Evolutionary conservation across 2,888 invertebrate genomes (phyloP), one percentile per base, ranked within the genome.

Genomic region (Agonum fuliginosum): DNA sequence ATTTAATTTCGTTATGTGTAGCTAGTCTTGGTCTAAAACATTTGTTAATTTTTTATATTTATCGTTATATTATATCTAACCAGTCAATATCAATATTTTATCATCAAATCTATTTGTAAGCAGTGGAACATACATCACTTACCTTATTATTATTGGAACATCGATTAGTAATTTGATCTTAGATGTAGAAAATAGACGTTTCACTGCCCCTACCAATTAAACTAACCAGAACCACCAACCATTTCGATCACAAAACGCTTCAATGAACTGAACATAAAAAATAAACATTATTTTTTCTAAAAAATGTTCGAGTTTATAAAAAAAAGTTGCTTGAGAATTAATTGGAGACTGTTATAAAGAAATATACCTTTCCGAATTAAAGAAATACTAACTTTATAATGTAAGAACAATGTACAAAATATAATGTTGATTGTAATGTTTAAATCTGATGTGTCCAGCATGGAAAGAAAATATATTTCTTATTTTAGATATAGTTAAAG

Each of bases 311-410:
- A 67, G 75, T 75, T 67, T 65, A 51, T 34, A 65, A 51, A 73
- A 48, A n/a, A 70, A 34, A 70, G 46, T 46, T 46, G 46, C 41
- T 67, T 67, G 67, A 70, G 24, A 75, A 75, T 48, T 74, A 75
- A 27, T 48, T 75, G 75, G 75, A 75, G 75, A 75, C 75, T 75
- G 75, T 75, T 34, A 37, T 54, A 75, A n/a, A 67, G 67, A 75
- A 75, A 75, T 75, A 75, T 75, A 75, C 75, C 75, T 75, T 75
- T 75, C 75, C 75, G 75, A 75, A 75, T 75, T 75, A 72, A 72
- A 20, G 72, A 54, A 41, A 72, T 34, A 71, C 24, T 17, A 30
- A 70, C 43, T 65, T 70, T 58, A 73, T 65, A 74, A 20, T 46
- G 37, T 75, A 75, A 75, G 75, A 75, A 75, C 34, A 67, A 75